Evolutionary conservation across 2,888 invertebrate species (phyloP), one percentile per base, ranked within the genome.

Genomic region (Cactoblastis cactorum): DNA sequence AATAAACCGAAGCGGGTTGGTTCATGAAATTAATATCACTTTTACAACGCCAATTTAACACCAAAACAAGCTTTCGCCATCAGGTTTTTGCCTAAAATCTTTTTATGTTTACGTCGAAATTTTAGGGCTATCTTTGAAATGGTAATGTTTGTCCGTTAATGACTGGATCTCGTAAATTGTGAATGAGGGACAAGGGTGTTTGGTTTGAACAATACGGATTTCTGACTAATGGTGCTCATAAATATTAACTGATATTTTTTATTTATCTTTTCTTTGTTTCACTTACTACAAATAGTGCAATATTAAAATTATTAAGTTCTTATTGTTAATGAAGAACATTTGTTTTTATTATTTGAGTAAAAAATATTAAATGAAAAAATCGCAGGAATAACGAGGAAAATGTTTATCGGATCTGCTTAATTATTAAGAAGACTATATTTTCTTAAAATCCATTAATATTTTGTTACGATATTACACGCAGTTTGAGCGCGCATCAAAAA

Each of bases 1-100:
- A 85, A 84, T 80, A 82, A 68, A 77, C 72, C 69, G 63, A 69
- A 66, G 66, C 74, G 63, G 72, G 71, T 69, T 67, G 75, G 77
- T 66, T 67, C 61, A 67, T 67, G 61, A 78, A 77, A 80, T 83
- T 80, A 83, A 82, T 82, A 83, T 77, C 72, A 77, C 75, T 79
- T 78, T 80, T 70, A 64, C 61, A 53, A 54, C 70, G 64, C 64
- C 71, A 69, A 75, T 80, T 77, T 71, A 58, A 65, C 65, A 43
- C 43, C 28, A 28, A 14, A 43, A 43, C 43, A 43, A 43, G 43
- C 43, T 43, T 43, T 28, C 11, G n/a, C 43, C 43, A 43, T 43
- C 43, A 43, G 43, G 28, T 39, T 39, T 39, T 39, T 39, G 39
- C 22, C 5, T 6, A 38, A 22, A 39, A 22, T 22, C 12, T 39